phyloP scores from a whole-genome alignment of 2,797 vertebrate species.

The Leptodactylus fallax region DNA sequence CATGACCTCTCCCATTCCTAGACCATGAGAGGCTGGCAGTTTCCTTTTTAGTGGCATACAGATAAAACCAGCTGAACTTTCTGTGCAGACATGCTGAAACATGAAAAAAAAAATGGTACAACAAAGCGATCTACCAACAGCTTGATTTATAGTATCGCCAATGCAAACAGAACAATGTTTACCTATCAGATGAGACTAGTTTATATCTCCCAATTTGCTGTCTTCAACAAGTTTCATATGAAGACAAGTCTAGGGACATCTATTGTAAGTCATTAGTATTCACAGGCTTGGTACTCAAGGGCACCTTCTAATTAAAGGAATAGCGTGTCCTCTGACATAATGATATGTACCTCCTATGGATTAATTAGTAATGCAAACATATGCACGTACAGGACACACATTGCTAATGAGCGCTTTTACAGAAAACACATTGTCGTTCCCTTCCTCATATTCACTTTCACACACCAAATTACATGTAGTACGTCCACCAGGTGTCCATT shows the following conservation, averaged over 20 bases:
- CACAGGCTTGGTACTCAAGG: constrained; percentile 60
- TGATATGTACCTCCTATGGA: constrained; percentile 62
- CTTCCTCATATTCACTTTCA: constrained; percentile 1
- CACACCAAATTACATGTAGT: neutral
- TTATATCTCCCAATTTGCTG: constrained; percentile 15
- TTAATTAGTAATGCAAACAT: constrained; percentile 62
- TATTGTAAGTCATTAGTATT: constrained; percentile 59
- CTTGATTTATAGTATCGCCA: constrained; percentile 25
- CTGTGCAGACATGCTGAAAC: neutral
- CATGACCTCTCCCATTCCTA: neutral
- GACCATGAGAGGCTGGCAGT: neutral
- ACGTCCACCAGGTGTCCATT: neutral
- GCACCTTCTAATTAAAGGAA: constrained; percentile 61
- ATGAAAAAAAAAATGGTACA: neutral
- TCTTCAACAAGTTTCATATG: constrained; percentile 37
- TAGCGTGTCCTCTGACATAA: constrained; percentile 55
- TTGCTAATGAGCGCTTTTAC: constrained; percentile 55
- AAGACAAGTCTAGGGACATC: constrained; percentile 45
- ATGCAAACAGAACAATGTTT: constrained; percentile 6
- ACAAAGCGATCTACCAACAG: neutral
- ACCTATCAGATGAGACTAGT: neutral
- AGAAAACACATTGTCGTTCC: constrained; percentile 51
- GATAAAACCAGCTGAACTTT: neutral
- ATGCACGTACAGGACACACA: constrained; percentile 59
- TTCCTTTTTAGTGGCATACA: neutral